Evolutionary conservation across 2,888 invertebrate genomes (phyloP).

Genomic region (Thereva unica): DNA sequence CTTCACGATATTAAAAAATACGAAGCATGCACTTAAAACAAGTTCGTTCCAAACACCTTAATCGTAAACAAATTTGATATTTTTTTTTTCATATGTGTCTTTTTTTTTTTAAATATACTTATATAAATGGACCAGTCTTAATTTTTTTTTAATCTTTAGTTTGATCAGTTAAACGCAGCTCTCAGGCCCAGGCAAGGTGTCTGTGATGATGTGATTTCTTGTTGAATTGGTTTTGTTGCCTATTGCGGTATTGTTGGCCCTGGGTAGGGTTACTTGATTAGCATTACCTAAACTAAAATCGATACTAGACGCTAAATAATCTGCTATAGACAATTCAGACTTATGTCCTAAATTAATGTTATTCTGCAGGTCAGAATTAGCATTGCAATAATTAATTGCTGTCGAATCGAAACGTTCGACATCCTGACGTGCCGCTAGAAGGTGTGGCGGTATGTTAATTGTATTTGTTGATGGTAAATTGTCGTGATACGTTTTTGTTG

Average conservation of each 20-base stretch:
- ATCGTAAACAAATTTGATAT: neutral
- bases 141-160: slow-evolving; percentile 20
- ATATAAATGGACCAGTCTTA: slow-evolving; percentile 41
- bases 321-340: slow-evolving; percentile 49
- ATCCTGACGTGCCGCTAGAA: slow-evolving; percentile 17
- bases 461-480: slow-evolving; percentile 11
- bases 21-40: too few relatives aligned
- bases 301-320: slow-evolving; percentile 43
- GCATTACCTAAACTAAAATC: slow-evolving; percentile 44
- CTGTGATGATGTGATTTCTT: slow-evolving; percentile 79
- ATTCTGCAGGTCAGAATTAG: slow-evolving; percentile 37
- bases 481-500: slow-evolving; percentile 24
- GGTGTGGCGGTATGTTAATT: slow-evolving; percentile 38
- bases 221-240: slow-evolving; percentile 58
- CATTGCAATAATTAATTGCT: slow-evolving; percentile 33
- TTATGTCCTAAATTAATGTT: slow-evolving; percentile 38
- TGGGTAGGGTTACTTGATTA: slow-evolving; percentile 38
- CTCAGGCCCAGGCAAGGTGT: slow-evolving; percentile 84
- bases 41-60: too few relatives aligned
- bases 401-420: slow-evolving; percentile 33
- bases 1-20: too few relatives aligned
- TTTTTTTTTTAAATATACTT: slow-evolving; percentile 20
- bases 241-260: slow-evolving; percentile 39
- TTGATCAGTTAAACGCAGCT: slow-evolving; percentile 73
- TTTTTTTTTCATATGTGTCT: neutral